Base-by-base conservation (phyloP, 2,797 vertebrate species). In the Emydoidea blandingii region DNA sequence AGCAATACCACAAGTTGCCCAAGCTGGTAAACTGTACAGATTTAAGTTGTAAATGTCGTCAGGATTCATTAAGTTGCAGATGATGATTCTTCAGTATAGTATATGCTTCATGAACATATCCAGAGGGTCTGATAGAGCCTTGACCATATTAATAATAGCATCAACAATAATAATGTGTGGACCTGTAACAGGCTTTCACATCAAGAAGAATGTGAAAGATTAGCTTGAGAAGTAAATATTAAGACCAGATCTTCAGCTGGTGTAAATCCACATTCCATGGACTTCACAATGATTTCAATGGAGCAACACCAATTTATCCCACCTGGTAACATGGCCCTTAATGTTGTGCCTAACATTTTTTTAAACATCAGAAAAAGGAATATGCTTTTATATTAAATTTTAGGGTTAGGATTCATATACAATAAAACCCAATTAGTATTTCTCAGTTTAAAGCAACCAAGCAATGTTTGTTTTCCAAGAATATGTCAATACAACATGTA, bases 401-500 rank as follows among this genome's bases (percentile, higher is more conserved):
- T 50, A 79, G 81, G 74, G 3, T 57, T 85, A 41, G 88, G 19
- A 8, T 54, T 79, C 79, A 56, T 14, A 85, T 52, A n/a, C 37
- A 0, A 50, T 18, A 65, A 21, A 16, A 89, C 23, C 27, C 68
- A 79, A 57, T 84, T 9, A 49, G 74, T 74, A 82, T 85, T 96
- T 96, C 83, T 50, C 14, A 88, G 68, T 80, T 86, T 94, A 93
- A 95, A 95, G 65, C 62, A 90, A 91, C 79, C n/a, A 62, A 92
- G 79, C 10, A 91, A 7, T 62, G 83, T 74, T 91, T 81, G 18
- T 90, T 94, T 90, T 57, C 23, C 87, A 85, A 29, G 44, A 78
- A 88, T 5, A 91, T 87, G 86, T 6, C 27, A 12, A 18, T 4
- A 19, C n/a, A 56, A 44, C n/a, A 80, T 53, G n/a, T 11, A 19